Conservation (phyloP, 2,113 vertebrate genomes). For the Smithornis capensis region DNA sequence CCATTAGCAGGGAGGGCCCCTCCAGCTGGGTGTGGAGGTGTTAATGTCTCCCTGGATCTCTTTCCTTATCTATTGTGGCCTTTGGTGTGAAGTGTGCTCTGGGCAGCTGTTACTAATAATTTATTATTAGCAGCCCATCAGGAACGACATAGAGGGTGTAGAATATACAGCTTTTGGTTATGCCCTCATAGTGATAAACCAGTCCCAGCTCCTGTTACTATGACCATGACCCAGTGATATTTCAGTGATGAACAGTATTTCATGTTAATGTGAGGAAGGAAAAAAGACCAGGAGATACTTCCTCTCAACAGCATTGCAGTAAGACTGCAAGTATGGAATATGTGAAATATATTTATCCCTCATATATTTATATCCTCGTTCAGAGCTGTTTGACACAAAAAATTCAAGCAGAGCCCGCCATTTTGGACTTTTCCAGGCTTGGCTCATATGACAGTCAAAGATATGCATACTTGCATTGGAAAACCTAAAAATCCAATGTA, state of each 20-base stretch:
- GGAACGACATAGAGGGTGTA: no score
- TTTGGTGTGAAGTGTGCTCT: no score
- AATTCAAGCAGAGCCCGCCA: not conserved
- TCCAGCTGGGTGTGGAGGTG: no score
- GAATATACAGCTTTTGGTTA: no score
- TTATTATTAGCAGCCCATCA: no score
- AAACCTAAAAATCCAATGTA: not conserved
- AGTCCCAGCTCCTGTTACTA: no score
- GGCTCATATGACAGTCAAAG: not conserved
- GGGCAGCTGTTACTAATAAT: no score
- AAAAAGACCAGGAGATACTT: not conserved
- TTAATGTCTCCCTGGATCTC: no score
- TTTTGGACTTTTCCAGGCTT: not conserved
- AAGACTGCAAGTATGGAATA: not conserved
- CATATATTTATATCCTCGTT: not conserved
- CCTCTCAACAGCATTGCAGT: not conserved
- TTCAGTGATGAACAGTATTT: not conserved
- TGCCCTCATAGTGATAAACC: no score
- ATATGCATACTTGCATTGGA: not conserved
- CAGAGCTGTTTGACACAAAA: not conserved
- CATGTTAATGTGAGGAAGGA: not conserved
- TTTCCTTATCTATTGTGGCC: no score
- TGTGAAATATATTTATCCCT: not conserved
- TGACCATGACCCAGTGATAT: not conserved
- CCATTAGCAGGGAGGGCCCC: no score